phyloP scores from a whole-genome alignment of 2,797 vertebrate genomes.

The Acrossocheilus wenchowensis region DNA sequence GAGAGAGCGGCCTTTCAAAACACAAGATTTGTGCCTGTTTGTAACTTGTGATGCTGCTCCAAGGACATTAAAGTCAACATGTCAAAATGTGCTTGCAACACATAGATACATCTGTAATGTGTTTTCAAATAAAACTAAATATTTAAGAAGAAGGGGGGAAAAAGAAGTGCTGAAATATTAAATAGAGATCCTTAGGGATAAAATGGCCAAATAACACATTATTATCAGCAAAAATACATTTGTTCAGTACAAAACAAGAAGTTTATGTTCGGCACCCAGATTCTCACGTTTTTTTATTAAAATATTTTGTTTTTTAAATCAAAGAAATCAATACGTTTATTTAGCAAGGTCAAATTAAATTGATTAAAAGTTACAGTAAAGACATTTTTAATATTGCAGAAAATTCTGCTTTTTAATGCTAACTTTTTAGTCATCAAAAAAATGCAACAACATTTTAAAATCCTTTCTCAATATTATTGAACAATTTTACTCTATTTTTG shows the following conservation, averaged over 20 bases:
- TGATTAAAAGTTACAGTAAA: background rate
- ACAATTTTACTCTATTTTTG: background rate
- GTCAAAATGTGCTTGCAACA: background rate
- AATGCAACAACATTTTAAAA: background rate
- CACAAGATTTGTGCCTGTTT: background rate
- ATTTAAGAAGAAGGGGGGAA: background rate
- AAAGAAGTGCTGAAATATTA: background rate
- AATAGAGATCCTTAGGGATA: too few relatives aligned
- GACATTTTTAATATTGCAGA: too few relatives aligned
- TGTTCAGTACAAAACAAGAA: background rate
- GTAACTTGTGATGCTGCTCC: background rate
- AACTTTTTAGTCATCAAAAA: background rate
- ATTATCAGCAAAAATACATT: background rate
- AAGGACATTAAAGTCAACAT: conserved; percentile 5
- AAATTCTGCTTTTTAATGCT: background rate
- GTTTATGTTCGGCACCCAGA: background rate
- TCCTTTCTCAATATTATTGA: background rate
- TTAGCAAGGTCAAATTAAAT: background rate
- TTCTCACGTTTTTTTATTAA: background rate
- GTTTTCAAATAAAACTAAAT: conserved; percentile 1
- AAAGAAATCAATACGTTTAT: background rate
- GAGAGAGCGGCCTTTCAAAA: background rate
- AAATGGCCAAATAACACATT: background rate
- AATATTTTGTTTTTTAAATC: background rate
- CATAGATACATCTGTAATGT: background rate